A percentile compares a stretch with the other conserved stretches of the same genome.
These are phyloP conservation scores for Agrochola lota DNA, from an alignment of 2,888 invertebrate genomes.

Conservation along the genomic window DNA sequence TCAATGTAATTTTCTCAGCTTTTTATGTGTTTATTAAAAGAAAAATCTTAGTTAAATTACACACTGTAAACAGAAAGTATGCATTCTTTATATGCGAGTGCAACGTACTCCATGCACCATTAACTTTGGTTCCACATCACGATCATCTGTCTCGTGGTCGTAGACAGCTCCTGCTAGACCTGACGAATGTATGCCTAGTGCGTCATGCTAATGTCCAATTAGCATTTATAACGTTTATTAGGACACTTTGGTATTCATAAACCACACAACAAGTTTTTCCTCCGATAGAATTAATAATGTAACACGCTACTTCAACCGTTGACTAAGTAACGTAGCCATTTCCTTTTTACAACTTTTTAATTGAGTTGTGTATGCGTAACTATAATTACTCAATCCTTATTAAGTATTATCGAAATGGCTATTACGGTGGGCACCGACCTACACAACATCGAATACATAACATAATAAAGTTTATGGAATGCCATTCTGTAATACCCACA, in stretches of 20 bases:
- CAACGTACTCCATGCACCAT: conserved; percentile 87
- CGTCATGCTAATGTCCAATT: conserved; percentile 63
- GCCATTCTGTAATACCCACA: conserved; percentile 58
- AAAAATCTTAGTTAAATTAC: conserved; percentile 56
- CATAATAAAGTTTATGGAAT: conserved; percentile 64
- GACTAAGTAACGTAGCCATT: conserved; percentile 24
- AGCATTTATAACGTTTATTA: conserved; percentile 66
- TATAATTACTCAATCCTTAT: conserved; percentile 43
- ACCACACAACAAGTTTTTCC: conserved; percentile 48
- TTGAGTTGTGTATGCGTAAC: conserved; percentile 38
- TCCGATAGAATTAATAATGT: conserved; percentile 46
- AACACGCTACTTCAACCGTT: conserved; percentile 33
- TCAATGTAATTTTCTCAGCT: conserved; percentile 37
- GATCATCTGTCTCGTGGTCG: conserved; percentile 67
- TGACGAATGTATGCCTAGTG: conserved; percentile 58
- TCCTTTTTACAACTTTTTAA: conserved; percentile 30
- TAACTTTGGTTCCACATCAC: conserved; percentile 83
- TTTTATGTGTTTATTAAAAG: conserved; percentile 50
- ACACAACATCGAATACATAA: conserved; percentile 59
- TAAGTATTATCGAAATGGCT: conserved; percentile 41
- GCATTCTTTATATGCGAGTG: conserved; percentile 76
- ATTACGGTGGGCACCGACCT: conserved; percentile 48
- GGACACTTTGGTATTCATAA: conserved; percentile 57
- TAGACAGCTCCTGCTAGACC: conserved; percentile 58
- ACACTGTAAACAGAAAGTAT: conserved; percentile 72